phyloP scores from a whole-genome alignment of 2,113 vertebrate genomes.

The Lagopus muta region DNA sequence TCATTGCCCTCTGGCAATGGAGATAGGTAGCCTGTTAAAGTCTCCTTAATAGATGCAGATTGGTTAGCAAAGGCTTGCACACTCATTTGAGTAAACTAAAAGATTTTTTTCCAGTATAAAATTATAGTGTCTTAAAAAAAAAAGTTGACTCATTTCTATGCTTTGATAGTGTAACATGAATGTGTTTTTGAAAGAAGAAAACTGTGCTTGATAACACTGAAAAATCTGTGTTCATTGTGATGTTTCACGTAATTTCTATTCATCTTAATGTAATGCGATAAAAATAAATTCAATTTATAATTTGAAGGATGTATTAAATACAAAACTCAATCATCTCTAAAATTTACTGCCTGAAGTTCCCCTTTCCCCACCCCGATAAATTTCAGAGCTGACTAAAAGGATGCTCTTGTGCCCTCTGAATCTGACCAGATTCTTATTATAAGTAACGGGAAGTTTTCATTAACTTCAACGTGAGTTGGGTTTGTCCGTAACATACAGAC shows the following conservation, averaged over 20 bases:
- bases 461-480: not conserved
- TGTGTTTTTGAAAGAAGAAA: not conserved
- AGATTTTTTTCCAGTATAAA: not conserved
- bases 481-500: not conserved
- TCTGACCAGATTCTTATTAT: not conserved
- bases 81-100: not conserved
- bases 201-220: not conserved
- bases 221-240: not conserved
- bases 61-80: not conserved
- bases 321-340: not conserved
- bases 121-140: conserved; percentile 1
- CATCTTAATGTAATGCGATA: not conserved
- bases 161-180: not conserved
- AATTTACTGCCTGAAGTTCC: not conserved
- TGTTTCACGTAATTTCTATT: not conserved
- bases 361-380: not conserved
- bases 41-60: not conserved
- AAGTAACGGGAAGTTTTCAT: not conserved
- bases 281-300: not conserved
- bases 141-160: not conserved
- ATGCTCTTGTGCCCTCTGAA: not conserved
- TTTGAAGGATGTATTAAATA: not conserved
- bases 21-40: not conserved
- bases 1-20: not conserved
- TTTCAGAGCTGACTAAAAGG: not conserved